Conservation (phyloP, 2,888 invertebrate species). For the Phorcus lineatus region DNA sequence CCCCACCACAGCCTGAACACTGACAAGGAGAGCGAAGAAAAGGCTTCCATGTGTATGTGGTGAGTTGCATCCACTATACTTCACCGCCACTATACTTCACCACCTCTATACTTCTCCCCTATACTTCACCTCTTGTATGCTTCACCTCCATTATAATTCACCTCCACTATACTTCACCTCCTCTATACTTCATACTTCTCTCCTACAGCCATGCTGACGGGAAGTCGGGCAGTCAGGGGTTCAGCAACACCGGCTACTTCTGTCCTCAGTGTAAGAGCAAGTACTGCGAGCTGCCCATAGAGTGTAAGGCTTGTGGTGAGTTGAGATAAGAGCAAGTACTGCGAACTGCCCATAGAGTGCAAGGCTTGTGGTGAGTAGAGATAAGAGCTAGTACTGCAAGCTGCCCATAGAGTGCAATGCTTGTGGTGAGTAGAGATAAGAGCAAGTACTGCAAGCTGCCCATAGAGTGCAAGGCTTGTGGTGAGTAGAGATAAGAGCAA, state of each 20-base stretch:
- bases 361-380: too few relatives aligned
- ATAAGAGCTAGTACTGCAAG: too few relatives aligned
- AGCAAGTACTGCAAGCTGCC: too few relatives aligned
- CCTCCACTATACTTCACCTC: background rate
- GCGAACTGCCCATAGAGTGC: background rate
- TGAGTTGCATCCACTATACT: slow-evolving; percentile 74
- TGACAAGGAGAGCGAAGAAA: slow-evolving; percentile 77
- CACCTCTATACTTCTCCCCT: background rate
- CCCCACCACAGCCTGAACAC: slow-evolving; percentile 82
- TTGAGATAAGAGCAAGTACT: slow-evolving; percentile 26
- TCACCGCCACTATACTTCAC: background rate
- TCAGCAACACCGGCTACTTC: slow-evolving; percentile 76
- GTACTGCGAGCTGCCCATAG: slow-evolving; percentile 98
- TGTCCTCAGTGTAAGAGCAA: slow-evolving; percentile 93
- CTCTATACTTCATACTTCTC: slow-evolving; percentile 12
- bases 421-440: too few relatives aligned
- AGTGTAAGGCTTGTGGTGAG: slow-evolving; percentile 92
- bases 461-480: too few relatives aligned
- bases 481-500: too few relatives aligned
- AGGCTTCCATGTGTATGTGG: slow-evolving; percentile 94
- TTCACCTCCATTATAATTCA: background rate
- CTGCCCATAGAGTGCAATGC: too few relatives aligned
- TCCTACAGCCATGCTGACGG: slow-evolving; percentile 85
- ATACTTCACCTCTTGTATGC: background rate
- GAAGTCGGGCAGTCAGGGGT: slow-evolving; percentile 60